Evolutionary conservation across 2,797 vertebrate genomes (phyloP).

Genomic region (Oreochromis grahami): DNA sequence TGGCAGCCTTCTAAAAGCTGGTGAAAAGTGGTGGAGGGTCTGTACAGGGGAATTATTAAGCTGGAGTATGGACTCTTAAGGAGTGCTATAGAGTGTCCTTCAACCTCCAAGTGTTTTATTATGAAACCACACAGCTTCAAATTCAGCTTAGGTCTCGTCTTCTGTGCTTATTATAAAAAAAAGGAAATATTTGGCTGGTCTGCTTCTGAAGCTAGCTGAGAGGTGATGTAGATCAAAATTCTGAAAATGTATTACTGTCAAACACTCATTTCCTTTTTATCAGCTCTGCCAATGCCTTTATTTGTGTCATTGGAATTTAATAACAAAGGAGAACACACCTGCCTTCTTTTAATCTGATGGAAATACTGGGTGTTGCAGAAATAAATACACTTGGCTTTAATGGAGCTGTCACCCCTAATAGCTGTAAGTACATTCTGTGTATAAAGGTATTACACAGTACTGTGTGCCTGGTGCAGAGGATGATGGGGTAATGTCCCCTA

Average conservation of each 20-base stretch:
- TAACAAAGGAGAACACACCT: not conserved
- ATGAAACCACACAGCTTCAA: conserved; percentile 24
- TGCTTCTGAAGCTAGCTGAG: not conserved
- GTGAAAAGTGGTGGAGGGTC: conserved; percentile 43
- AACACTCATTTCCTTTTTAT: not conserved
- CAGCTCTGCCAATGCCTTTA: not conserved
- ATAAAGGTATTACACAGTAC: not conserved
- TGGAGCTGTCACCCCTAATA: conserved; percentile 3
- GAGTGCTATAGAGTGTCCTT: conserved; percentile 39
- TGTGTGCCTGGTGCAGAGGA: not conserved
- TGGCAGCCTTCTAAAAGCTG: conserved; percentile 51
- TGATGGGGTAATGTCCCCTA: conserved; percentile 24
- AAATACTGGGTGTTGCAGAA: not conserved
- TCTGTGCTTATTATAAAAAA: not conserved
- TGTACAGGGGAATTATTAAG: conserved; percentile 55
- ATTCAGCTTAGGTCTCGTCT: conserved; percentile 26
- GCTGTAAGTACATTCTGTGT: not conserved
- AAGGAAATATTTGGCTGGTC: not conserved
- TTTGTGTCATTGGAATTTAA: conserved; percentile 13
- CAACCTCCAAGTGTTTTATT: conserved; percentile 45
- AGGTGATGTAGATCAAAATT: conserved; percentile 9
- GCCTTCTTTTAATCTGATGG: not conserved
- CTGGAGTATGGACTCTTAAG: conserved; percentile 50
- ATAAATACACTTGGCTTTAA: conserved; percentile 10
- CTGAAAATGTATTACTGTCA: conserved; percentile 14